Base-by-base conservation (phyloP, 2,888 invertebrate species). In the Agrochola lota region DNA sequence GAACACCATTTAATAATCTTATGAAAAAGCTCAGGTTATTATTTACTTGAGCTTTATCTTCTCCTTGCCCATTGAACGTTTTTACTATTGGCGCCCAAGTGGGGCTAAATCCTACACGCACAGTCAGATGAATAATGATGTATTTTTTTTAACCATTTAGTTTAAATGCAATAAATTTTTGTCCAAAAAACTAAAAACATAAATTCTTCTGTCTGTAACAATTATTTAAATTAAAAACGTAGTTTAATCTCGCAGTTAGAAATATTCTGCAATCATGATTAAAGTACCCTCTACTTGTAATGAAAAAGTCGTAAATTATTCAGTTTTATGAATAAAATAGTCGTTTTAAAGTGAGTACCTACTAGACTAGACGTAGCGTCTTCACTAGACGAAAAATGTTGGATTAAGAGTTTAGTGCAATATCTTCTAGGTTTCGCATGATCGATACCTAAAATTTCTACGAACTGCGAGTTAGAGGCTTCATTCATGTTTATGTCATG, bases 261-360 rank as follows among this genome's bases (percentile, higher is more conserved):
- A 85, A 79, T 79, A 77, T 74, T 86, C 77, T 74, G 71, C 52
- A 71, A 77, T 78, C 72, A 63, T 74, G 73, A 86, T 84, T 86
- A 82, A 77, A 77, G 76, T 75, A 68, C 78, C 66, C 70, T 75
- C 85, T 74, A 85, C 60, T 73, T 76, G 63, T 72, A 73, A 82
- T 71, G 85, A 73, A 84, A 77, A 64, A 80, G 46, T 74, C 75
- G 83, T 87, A 85, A 87, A 80, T 85, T 80, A 83, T 85, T 70
- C 80, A 74, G 74, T 80, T 84, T 85, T 84, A 74, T 87, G 83
- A 80, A 85, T 86, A 78, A 80, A 80, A 77, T 78, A 77, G 68
- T 69, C 85, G 76, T 75, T 84, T 76, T 74, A 75, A 78, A 84
- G 72, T 70, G 35, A 72, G 64, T 71, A 71, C 52, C 30, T 67